Conservation (phyloP, 2,888 invertebrate species). For the Cryptus viduatorius region DNA sequence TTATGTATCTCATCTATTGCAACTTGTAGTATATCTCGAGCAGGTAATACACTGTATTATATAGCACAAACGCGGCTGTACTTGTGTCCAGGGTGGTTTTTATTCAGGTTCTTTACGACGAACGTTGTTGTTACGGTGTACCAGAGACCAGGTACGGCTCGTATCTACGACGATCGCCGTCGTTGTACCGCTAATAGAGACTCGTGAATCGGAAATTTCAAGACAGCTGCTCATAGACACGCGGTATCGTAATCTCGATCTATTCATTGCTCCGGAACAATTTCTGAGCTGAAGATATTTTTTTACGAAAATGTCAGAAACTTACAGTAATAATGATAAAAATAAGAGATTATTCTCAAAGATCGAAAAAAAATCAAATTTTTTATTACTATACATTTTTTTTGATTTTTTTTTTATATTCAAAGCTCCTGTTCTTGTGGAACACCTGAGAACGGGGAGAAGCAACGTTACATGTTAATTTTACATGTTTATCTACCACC, state of each 20-base stretch:
- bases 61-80: conserved; percentile 22
- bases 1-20: conserved; percentile 66
- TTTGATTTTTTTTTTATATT: too few species aligned
- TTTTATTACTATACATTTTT: too few species aligned
- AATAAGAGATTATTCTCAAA: too few species aligned
- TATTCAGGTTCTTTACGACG: conserved; percentile 55
- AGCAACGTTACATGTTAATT: background rate
- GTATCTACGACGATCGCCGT: background rate
- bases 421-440: too few species aligned
- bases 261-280: too few species aligned
- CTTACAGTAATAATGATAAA: too few species aligned
- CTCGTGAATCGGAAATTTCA: conserved; percentile 14
- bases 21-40: conserved; percentile 56
- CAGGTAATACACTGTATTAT: conserved; percentile 51
- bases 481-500: background rate
- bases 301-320: too few species aligned
- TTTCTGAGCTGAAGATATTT: too few species aligned
- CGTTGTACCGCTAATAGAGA: conserved; percentile 33
- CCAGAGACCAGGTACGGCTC: conserved; percentile 24
- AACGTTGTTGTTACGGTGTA: conserved; percentile 25
- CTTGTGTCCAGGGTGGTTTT: conserved; percentile 35
- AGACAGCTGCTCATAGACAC: background rate
- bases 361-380: too few species aligned
- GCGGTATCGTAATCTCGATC: too few species aligned
- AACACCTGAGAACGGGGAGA: background rate